These are phyloP conservation scores for Pocillopora meandrina DNA, from an alignment of 92 coral and sea anemone genomes.

Conservation along the genomic window DNA sequence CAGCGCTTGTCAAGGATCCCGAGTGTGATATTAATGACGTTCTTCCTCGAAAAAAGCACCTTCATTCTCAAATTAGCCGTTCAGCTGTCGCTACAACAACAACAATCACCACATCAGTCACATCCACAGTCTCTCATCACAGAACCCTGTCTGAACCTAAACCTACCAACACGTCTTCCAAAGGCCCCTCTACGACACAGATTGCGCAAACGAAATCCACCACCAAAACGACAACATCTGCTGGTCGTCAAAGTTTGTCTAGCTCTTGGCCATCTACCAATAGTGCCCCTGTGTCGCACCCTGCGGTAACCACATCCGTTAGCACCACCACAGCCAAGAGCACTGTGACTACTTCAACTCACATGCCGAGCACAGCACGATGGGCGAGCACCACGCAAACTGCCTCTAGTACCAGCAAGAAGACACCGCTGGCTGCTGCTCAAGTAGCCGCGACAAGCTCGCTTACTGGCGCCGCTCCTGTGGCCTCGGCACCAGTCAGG, in stretches of 20 bases:
- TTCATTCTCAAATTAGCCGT: conserved; percentile 68
- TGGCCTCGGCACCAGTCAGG: conserved; percentile 33
- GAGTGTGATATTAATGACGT: conserved; percentile 98
- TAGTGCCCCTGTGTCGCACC: conserved; percentile 4
- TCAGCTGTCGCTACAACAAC: conserved; percentile 49
- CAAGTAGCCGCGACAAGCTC: conserved; percentile 44
- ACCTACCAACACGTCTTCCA: conserved; percentile 27
- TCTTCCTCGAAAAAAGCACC: conserved; percentile 89
- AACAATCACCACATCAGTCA: conserved; percentile 58
- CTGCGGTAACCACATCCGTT: conserved; percentile 38
- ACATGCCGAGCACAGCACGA: conserved; percentile 94
- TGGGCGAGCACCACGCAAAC: conserved; percentile 88
- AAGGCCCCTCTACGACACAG: conserved; percentile 59
- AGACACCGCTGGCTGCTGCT: conserved; percentile 53
- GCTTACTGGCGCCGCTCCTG: conserved; percentile 31
- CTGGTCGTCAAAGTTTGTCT: conserved; percentile 30
- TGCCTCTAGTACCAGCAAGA: conserved; percentile 60
- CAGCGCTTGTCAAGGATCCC: conserved; percentile 96
- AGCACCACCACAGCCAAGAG: conserved; percentile 31
- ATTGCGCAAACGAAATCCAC: conserved; percentile 34
- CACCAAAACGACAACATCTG: conserved; percentile 36
- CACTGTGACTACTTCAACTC: conserved; percentile 51
- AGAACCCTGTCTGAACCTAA: conserved; percentile 61
- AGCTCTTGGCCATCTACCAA: conserved; percentile 41
- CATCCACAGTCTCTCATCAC: conserved; percentile 65